Base-by-base conservation (phyloP, 2,797 vertebrate species). In the Falco naumanni region DNA sequence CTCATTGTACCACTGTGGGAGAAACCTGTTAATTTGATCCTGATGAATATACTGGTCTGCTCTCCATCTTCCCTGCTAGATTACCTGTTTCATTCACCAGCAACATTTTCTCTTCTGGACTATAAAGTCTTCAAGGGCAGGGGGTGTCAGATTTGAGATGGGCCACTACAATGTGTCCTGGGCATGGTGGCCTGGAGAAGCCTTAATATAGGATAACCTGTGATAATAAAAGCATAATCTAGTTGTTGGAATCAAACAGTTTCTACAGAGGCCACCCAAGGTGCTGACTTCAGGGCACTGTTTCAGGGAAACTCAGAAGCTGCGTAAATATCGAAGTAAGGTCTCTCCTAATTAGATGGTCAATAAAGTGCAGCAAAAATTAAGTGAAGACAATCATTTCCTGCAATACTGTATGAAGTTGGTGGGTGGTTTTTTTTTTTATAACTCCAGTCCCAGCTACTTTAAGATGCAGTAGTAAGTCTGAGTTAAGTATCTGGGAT, bases 281-380 rank as follows among this genome's bases (percentile, higher is more conserved):
- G 0, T n/a, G 18, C n/a, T 90, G 75, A 75, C 45, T 94, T 84
- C 61, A 41, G 48, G 76, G 31, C 29, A 47, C 51, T 28, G 24
- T 64, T n/a, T 68, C 74, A 57, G 74, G 33, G 57, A 87, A 93
- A 87, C 10, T 76, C 56, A 79, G 48, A 86, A 85, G 53, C 48
- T 84, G 37, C 63, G 79, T 83, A 76, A 86, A 76, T 84, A 80
- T 81, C 84, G 39, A 82, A 88, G 43, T 33, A 74, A 77, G 28
- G 18, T 69, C 72, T 88, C 39, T 84, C 39, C 43, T 93, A 91
- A 93, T 84, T 79, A 84, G 80, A 53, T n/a, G 0, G 90, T 92
- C 84, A 74, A 91, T 82, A 87, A 79, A 82, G n/a, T n/a, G n/a
- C 66, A 70, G 43, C 24, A 81, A 89, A 90, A 95, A 66, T 21